Conservation (phyloP, 2,888 invertebrate species). For the Mythimna ferrago region DNA sequence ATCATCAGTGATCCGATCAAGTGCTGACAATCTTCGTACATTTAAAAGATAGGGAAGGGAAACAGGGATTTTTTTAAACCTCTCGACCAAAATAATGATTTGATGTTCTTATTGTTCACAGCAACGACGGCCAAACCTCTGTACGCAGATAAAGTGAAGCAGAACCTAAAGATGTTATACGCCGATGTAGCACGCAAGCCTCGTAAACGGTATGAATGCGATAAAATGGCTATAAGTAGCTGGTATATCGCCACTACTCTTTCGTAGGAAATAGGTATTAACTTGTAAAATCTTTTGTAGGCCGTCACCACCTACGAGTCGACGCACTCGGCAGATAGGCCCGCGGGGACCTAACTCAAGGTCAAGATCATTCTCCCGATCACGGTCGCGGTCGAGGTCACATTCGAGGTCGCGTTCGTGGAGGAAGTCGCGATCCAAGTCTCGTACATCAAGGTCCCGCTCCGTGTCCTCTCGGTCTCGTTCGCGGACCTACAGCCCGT, state of each 20-base stretch:
- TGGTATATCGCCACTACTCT: no score
- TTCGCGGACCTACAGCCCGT: constrained; percentile 79
- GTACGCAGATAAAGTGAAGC: constrained; percentile 86
- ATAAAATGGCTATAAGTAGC: background rate
- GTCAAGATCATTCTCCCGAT: constrained; percentile 72
- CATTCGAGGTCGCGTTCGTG: constrained; percentile 67
- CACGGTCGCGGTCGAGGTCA: constrained; percentile 75
- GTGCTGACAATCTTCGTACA: no score
- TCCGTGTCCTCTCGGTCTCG: constrained; percentile 72
- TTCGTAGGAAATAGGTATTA: background rate
- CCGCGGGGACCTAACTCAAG: constrained; percentile 77
- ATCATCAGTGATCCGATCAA: no score
- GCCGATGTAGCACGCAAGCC: constrained; percentile 82
- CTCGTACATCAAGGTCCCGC: constrained; percentile 73
- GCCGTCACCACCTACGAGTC: constrained; percentile 62
- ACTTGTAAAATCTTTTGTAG: constrained; percentile 22
- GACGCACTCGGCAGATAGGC: constrained; percentile 74
- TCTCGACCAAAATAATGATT: background rate
- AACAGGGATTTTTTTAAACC: no score
- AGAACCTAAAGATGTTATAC: constrained; percentile 83
- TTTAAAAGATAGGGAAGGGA: no score
- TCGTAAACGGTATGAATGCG: constrained; percentile 72
- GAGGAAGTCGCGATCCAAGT: constrained; percentile 75
- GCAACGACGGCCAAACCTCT: constrained; percentile 74
- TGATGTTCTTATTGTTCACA: constrained; percentile 55